Evolutionary conservation across 1,140 invertebrate species (phyloP), one percentile per base, ranked within the genome.

Genomic region (Mamestra configurata): DNA sequence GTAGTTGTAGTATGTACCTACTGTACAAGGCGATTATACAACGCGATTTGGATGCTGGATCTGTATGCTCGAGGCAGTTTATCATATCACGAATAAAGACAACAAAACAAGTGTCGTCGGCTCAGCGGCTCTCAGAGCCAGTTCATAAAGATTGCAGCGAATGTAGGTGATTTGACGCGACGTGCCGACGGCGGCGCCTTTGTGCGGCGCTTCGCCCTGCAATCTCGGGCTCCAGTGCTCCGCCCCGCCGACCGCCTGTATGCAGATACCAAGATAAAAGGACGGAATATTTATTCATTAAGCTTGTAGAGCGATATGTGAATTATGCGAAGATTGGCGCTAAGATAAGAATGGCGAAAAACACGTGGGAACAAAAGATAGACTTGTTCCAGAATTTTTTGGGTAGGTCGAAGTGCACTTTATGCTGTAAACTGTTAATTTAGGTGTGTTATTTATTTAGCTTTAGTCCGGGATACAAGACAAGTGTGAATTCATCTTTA

Each of bases 141-240:
- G 64, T 68, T 66, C 35, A 43, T 43, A 46, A 59, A 66, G 64
- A 40, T 66, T 31, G 64, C 37, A 13, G 37, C 35, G 22, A 49
- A 68, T 27, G 37, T 43, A 68, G 51, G 46, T 53, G 70, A 55
- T 73, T 73, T 55, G 49, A 55, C 10, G 35, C 27, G 49, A 37
- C 53, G 49, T 22, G 49, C 7, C 4, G 24, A n/a, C 35, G 51
- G 46, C 73, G 72, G 72, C 37, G 8, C 24, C 55, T 76, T 76
- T 76, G 73, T 76, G 43, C 73, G 73, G 73, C 57, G 73, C 43
- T 31, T 27, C 46, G 37, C 73, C 55, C 73, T 64, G 43, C 73
- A 61, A 64, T 76, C 73, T 61, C 7, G 57, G 24, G 72, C 20
- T 20, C 35, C 35, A 37, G 55, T 13, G 57, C 37, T 40, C 55